Evolutionary conservation across 2,113 vertebrate species (phyloP).

Genomic region (Carollia perspicillata): DNA sequence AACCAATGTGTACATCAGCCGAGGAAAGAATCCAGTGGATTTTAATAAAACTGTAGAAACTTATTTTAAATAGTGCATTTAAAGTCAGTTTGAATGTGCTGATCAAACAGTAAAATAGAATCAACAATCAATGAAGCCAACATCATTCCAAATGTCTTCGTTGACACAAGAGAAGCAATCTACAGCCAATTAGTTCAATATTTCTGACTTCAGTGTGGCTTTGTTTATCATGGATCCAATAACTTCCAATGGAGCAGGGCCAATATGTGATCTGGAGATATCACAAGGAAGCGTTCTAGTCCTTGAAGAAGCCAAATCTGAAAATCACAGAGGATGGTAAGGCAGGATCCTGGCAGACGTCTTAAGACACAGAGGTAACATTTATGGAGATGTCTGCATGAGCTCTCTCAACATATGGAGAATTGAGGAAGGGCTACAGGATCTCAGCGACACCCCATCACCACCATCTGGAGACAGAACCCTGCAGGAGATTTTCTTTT

Average conservation of each 20-base stretch:
- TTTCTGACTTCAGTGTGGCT: constrained; percentile 42
- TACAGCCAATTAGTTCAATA: constrained; percentile 17
- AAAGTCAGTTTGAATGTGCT: constrained; percentile 38
- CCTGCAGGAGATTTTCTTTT: constrained; percentile 3
- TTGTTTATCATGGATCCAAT: constrained; percentile 19
- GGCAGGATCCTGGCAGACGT: constrained; percentile 35
- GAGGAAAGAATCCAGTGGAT: background rate
- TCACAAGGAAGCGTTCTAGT: background rate
- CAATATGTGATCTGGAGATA: background rate
- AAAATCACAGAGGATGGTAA: constrained; percentile 26
- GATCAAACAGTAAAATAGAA: constrained; percentile 18
- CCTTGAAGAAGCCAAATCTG: constrained; percentile 23
- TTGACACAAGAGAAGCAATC: background rate
- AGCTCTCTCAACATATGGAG: constrained; percentile 68
- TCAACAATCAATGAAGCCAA: background rate
- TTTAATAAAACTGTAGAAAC: constrained; percentile 24
- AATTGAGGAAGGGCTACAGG: constrained; percentile 18
- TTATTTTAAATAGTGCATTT: constrained; percentile 2
- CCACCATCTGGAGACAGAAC: constrained; percentile 69
- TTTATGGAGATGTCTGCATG: constrained; percentile 50
- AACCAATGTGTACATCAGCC: background rate
- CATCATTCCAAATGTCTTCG: constrained; percentile 26
- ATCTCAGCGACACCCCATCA: constrained; percentile 60
- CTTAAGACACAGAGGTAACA: constrained; percentile 42
- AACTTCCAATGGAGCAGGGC: background rate